Conservation (phyloP, 2,797 vertebrate species). For the Tachyglossus aculeatus region DNA sequence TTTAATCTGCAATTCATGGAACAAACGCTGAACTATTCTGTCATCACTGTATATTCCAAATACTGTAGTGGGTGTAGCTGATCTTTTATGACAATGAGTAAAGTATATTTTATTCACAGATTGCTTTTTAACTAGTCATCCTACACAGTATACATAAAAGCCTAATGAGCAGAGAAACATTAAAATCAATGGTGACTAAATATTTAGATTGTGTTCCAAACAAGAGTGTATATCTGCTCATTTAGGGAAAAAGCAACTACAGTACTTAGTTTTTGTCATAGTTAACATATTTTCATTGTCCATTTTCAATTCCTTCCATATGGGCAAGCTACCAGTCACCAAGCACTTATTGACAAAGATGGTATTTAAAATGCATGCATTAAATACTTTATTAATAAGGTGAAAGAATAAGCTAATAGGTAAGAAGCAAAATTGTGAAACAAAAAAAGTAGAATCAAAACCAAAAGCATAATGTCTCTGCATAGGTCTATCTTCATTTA, state of each 20-base stretch:
- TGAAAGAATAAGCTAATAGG: conserved; percentile 26
- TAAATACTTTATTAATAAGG: conserved; percentile 63
- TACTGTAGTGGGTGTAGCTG: conserved; percentile 33
- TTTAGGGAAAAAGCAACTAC: conserved; percentile 71
- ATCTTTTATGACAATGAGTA: conserved; percentile 58
- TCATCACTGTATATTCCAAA: conserved; percentile 60
- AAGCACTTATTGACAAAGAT: too few species aligned
- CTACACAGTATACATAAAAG: conserved; percentile 60
- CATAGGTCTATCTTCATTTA: conserved; percentile 37
- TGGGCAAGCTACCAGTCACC: conserved; percentile 35
- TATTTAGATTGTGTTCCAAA: conserved; percentile 69
- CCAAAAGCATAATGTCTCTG: conserved; percentile 35
- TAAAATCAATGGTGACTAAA: conserved; percentile 74
- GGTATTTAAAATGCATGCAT: conserved; percentile 49
- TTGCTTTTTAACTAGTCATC: conserved; percentile 66
- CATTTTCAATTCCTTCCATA: conserved; percentile 52
- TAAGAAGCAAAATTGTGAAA: conserved; percentile 3
- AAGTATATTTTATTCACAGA: conserved; percentile 65
- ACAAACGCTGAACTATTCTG: conserved; percentile 60
- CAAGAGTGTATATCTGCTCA: conserved; percentile 57
- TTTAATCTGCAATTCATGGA: conserved; percentile 69
- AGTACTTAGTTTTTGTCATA: conserved; percentile 68
- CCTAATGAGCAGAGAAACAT: conserved; percentile 68
- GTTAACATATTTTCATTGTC: conserved; percentile 68
- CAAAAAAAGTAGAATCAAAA: conserved; percentile 37